Evolutionary conservation across 2,888 invertebrate species (phyloP), one percentile per base, ranked within the genome.

Genomic region (Pseudococcus longispinus): DNA sequence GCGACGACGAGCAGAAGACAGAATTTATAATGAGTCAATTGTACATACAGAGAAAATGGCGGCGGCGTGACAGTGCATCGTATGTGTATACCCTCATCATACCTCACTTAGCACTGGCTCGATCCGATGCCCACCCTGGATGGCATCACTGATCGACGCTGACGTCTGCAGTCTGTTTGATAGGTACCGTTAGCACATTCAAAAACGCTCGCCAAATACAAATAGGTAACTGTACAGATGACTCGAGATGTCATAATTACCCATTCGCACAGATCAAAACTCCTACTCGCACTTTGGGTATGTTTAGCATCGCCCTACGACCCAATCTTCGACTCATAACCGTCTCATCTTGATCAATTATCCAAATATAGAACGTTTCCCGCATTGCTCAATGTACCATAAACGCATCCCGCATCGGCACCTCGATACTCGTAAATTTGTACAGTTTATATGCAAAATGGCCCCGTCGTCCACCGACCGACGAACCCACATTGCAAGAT

Each of bases 371-470:
- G 74, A 37, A 80, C 77, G 20, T 13, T 20, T 80, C 77, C 77
- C 77, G 77, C 77, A 80, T 80, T 80, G 77, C 42, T 80, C 42
- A 42, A 80, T 80, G 77, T 80, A 42, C 20, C 77, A 23, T 5
- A 80, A 80, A 80, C 42, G 11, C 8, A 42, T 80, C 42, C 37
- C 77, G 70, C 70, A 70, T 70, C 29, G 23, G 20, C 42, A 1
- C 9, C 42, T 9, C 9, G 15, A 9, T n/a, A n/a, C n/a, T n/a
- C n/a, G 42, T 80, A 80, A 80, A 80, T 80, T 42, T 20, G 42
- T 42, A 26, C 29, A 42, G 20, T 80, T 80, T 80, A 80, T 80
- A 80, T 80, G 77, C 77, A 80, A 80, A 80, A 42, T 37, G 29
- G 6, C 37, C 32, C 74, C 18, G n/a, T n/a, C n/a, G n/a, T 51